phyloP scores from a whole-genome alignment of 2,797 vertebrate genomes.

The Lophura swinhoii region DNA sequence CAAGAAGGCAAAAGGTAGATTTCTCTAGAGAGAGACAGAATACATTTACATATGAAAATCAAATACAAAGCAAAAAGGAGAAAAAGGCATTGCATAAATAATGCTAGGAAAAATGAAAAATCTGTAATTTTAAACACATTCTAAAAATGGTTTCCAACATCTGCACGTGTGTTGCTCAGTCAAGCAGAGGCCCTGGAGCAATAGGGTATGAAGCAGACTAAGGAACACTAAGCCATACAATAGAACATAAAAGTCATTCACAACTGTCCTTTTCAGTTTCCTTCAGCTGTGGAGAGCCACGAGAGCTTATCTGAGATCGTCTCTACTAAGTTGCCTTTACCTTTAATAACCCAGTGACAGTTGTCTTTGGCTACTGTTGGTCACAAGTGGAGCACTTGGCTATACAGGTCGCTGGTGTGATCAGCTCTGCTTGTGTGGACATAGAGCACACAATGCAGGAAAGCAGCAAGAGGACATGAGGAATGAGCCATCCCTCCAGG shows the following conservation, averaged over 20 bases:
- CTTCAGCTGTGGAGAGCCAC: neutral
- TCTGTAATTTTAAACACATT: slow-evolving; percentile 8
- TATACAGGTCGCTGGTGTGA: neutral
- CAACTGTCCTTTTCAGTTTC: neutral
- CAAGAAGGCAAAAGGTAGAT: slow-evolving; percentile 25
- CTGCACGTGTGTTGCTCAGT: neutral
- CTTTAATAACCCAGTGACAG: neutral
- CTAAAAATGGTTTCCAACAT: neutral
- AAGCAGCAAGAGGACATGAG: neutral
- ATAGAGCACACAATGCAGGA: accelerated
- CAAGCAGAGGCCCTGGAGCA: neutral
- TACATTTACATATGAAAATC: slow-evolving; percentile 49
- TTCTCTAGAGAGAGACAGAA: slow-evolving; percentile 29
- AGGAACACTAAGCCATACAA: neutral
- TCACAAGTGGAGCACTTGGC: neutral
- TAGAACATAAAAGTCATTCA: neutral
- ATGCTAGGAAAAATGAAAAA: slow-evolving; percentile 27
- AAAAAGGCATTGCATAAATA: slow-evolving; percentile 51
- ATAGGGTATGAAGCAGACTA: neutral
- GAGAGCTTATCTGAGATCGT: accelerated
- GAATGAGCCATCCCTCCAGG: accelerated
- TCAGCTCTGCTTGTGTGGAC: accelerated
- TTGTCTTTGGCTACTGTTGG: neutral
- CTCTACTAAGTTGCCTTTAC: neutral
- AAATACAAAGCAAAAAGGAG: slow-evolving; percentile 5